Evolutionary conservation across 1,140 invertebrate genomes (phyloP).

Genomic region (Temnothorax longispinosus): DNA sequence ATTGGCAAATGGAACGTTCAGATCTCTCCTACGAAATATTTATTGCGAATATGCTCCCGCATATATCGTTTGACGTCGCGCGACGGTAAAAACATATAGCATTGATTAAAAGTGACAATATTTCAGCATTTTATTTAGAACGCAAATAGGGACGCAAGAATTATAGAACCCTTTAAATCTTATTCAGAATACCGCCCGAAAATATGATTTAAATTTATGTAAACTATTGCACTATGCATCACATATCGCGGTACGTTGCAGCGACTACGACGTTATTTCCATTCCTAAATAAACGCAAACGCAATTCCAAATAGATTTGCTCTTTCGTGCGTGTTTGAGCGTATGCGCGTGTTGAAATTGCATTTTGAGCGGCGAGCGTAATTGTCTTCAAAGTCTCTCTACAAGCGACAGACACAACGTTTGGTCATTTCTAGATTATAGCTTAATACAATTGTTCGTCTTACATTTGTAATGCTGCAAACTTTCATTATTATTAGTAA

Average conservation of each 20-base stretch:
- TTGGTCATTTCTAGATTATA: background rate
- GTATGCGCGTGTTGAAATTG: constrained; percentile 1
- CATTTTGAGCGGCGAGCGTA: constrained; percentile 16
- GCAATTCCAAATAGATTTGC: constrained; percentile 50
- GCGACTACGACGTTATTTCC: constrained; percentile 14
- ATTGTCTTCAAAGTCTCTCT: constrained; percentile 29
- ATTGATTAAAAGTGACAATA: background rate
- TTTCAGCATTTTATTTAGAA: constrained; percentile 25
- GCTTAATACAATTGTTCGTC: background rate
- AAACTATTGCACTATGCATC: constrained; percentile 34
- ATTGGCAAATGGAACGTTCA: background rate
- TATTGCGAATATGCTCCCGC: background rate
- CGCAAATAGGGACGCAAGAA: background rate
- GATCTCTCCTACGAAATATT: background rate
- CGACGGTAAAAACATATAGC: background rate
- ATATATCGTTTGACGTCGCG: background rate
- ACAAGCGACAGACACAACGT: background rate
- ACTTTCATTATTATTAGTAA: background rate
- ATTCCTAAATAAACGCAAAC: constrained; percentile 49
- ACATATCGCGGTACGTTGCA: constrained; percentile 2
- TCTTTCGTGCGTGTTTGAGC: background rate
- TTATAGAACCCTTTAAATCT: constrained; percentile 36
- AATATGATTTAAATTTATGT: constrained; percentile 54
- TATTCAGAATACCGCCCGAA: background rate
- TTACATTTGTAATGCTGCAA: background rate